phyloP scores from a whole-genome alignment of 2,797 vertebrate genomes.

The Gallirallus australis region DNA sequence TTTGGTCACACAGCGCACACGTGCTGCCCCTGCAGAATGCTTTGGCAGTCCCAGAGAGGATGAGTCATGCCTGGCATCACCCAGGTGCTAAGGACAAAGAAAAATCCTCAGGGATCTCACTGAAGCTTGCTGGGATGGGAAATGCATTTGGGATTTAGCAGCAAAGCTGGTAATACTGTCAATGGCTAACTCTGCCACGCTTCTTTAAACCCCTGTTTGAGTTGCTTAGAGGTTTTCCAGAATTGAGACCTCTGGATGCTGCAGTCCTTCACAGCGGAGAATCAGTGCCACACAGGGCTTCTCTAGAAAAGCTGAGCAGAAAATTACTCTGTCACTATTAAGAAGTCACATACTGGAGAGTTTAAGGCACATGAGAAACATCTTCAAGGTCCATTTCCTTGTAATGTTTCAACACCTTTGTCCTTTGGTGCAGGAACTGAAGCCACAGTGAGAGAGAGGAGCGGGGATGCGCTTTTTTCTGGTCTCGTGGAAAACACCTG shows the following conservation, averaged over 20 bases:
- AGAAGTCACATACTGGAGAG: neutral
- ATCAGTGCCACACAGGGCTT: neutral
- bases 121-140: neutral
- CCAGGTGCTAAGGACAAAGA: neutral
- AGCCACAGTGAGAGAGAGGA: neutral
- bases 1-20: neutral
- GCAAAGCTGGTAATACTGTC: neutral
- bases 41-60: neutral
- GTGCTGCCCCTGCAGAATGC: neutral
- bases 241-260: neutral
- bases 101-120: neutral
- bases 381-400: neutral
- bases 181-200: neutral
- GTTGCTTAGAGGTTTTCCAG: neutral
- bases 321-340: neutral
- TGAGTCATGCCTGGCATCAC: neutral
- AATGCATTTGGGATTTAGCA: neutral
- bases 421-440: neutral
- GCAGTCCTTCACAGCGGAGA: neutral
- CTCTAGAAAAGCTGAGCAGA: neutral
- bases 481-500: neutral
- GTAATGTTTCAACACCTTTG: neutral
- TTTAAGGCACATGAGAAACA: neutral
- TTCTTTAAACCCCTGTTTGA: neutral
- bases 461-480: neutral